Conservation (phyloP, 1,140 invertebrate species). For the Heliothis subflexa region DNA sequence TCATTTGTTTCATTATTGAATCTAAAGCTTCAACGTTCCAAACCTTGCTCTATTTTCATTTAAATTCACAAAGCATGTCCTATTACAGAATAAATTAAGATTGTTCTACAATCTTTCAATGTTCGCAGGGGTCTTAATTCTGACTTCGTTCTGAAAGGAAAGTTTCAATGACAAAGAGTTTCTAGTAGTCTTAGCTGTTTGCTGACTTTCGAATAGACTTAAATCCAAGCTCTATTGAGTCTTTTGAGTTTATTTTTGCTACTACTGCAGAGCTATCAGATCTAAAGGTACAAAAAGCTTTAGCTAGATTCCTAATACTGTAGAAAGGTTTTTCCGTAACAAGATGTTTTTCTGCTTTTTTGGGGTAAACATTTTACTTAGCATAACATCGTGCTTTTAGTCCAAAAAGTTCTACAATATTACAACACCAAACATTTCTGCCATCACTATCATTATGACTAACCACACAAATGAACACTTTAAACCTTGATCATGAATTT, state of each 20-base stretch:
- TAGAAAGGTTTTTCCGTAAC: neutral
- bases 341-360: neutral
- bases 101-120: neutral
- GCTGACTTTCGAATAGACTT: conserved; percentile 3
- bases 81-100: conserved; percentile 16
- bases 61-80: conserved; percentile 21
- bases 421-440: no score
- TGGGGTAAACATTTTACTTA: neutral
- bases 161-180: neutral
- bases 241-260: neutral
- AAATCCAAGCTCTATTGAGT: neutral
- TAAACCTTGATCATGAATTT: no score
- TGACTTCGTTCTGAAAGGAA: conserved; percentile 9
- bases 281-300: neutral
- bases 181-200: neutral
- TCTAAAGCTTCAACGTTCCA: conserved; percentile 9
- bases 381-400: neutral
- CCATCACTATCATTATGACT: no score
- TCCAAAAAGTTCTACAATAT: no score
- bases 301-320: neutral
- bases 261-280: neutral
- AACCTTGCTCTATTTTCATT: neutral
- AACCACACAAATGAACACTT: no score
- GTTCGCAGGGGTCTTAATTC: neutral
- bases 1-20: conserved; percentile 11